Conservation (phyloP, 2,888 invertebrate genomes). For the Altica lythri region DNA sequence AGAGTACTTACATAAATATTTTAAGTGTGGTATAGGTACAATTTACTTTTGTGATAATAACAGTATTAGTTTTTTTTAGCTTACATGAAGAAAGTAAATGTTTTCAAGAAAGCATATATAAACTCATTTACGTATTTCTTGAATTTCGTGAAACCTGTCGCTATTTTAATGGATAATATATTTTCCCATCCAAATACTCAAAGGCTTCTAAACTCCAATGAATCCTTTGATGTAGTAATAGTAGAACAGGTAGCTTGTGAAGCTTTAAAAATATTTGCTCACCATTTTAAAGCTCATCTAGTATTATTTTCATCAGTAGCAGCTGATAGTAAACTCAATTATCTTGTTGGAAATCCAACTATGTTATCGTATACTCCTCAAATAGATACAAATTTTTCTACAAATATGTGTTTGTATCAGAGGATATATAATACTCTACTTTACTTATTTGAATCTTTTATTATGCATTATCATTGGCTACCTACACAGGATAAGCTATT, state of each 20-base stretch:
- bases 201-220: conserved; percentile 10
- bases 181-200: conserved; percentile 8
- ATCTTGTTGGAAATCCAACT: conserved; percentile 20
- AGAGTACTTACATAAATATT: neutral
- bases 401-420: conserved; percentile 13
- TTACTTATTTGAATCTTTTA: conserved; percentile 6
- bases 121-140: conserved; percentile 12
- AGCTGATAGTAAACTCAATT: conserved; percentile 20
- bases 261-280: conserved; percentile 15
- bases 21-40: too few relatives aligned
- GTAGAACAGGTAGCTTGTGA: conserved; percentile 14
- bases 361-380: conserved; percentile 17
- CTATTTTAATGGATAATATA: neutral
- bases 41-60: neutral
- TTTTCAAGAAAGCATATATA: neutral
- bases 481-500: conserved; percentile 39
- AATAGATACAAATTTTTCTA: conserved; percentile 16
- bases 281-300: conserved; percentile 22
- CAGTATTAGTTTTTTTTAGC: conserved; percentile 2
- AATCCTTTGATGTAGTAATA: conserved; percentile 17
- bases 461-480: neutral
- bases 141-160: neutral
- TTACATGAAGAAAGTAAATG: conserved; percentile 7
- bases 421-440: conserved; percentile 9
- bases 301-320: conserved; percentile 11